Conservation (phyloP, 2,888 invertebrate species). For the Cantharis lateralis region DNA sequence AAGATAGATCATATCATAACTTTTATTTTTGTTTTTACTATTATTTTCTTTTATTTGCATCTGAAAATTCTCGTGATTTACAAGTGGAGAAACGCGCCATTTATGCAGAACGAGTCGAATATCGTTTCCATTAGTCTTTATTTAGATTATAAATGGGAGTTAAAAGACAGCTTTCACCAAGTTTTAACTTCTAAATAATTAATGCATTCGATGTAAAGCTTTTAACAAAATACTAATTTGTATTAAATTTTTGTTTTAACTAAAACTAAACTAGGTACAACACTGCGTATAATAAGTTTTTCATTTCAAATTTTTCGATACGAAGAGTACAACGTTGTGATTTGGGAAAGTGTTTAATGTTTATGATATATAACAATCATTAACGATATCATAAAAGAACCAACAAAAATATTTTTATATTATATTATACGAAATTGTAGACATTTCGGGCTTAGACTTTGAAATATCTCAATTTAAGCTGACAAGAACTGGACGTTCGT, state of each 20-base stretch:
- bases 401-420: neutral
- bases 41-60: conserved; percentile 3
- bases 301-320: neutral
- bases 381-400: neutral
- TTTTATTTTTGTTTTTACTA: neutral
- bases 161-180: conserved; percentile 12
- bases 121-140: conserved; percentile 13
- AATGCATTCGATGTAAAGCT: conserved; percentile 13
- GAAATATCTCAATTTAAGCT: conserved; percentile 23
- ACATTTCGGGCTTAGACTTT: conserved; percentile 23
- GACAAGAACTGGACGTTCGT: conserved; percentile 27
- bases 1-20: neutral
- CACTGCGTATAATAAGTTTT: neutral
- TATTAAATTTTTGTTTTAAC: conserved; percentile 2
- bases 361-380: neutral
- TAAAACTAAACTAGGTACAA: neutral
- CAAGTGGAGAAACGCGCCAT: conserved; percentile 4
- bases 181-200: conserved; percentile 14
- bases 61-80: conserved; percentile 1
- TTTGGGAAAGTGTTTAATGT: neutral
- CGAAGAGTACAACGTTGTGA: neutral
- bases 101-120: neutral
- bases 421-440: conserved; percentile 9
- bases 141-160: conserved; percentile 11
- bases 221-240: conserved; percentile 5